Evolutionary conservation across 1,140 invertebrate species (phyloP), one percentile per base, ranked within the genome.

Genomic region (Cydia fagiglandana): DNA sequence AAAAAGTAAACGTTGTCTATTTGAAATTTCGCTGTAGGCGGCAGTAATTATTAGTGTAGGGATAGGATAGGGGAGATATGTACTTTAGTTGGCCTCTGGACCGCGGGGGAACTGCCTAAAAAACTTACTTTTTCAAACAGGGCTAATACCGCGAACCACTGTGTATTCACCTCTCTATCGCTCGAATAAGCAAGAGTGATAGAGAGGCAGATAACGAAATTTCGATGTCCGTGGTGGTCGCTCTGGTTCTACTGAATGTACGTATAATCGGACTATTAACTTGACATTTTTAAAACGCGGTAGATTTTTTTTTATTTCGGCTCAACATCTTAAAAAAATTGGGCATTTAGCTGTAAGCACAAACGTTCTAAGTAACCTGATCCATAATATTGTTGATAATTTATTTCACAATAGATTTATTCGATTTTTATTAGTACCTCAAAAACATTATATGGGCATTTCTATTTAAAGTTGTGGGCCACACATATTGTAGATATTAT

Each of bases 1-100:
- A 70, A 68, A 76, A 76, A 76, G 45, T 82, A 85, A 84, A 84
- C 75, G 79, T 81, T 78, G 78, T 84, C 79, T 80, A 78, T 81
- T 79, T 80, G 28, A 82, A 81, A 81, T 80, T 79, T 76, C 77
- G 78, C 77, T 74, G 75, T 83, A 83, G 82, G 73, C 77, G 77
- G 77, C 75, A 81, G 17, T 81, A 77, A 38, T 76, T 78, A 79
- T 73, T 70, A 70, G 41, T 41, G 74, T 82, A 82, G 79, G 30
- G 64, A 75, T 75, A 41, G 74, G 75, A 53, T 80, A 82, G 79
- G 74, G 17, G 20, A 12, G 20, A 12, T 24, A 12, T 24, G 53
- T 56, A 56, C 6, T 17, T 56, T 56, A 56, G 53, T 56, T 56
- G 53, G 15, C n/a, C 53, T n/a, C 0, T 13, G 15, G 10, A 7